Percentiles rank a stretch among this genome's conserved stretches.
phyloP scores from a whole-genome alignment of 2,888 invertebrate genomes.

The Blastobasis adustella region DNA sequence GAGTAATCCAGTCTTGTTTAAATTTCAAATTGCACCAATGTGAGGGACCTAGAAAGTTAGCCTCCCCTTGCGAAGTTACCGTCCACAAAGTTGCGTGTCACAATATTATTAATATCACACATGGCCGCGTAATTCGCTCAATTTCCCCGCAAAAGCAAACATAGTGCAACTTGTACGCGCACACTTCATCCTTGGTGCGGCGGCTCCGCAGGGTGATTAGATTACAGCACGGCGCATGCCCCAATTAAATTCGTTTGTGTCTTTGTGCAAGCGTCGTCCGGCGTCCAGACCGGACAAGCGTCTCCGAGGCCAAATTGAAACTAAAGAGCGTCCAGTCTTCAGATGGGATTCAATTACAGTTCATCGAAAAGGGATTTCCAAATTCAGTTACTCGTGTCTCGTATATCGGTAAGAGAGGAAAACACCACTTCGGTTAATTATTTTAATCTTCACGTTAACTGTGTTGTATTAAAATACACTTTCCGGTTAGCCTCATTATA shows the following conservation, averaged over 20 bases:
- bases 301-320: slow-evolving; percentile 34
- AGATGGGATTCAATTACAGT: slow-evolving; percentile 55
- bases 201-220: slow-evolving; percentile 38
- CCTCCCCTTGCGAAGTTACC: too few species aligned
- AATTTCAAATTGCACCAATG: too few species aligned
- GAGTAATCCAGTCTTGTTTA: too few species aligned
- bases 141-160: slow-evolving; percentile 3
- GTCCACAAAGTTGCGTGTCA: too few species aligned
- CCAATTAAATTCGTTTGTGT: slow-evolving; percentile 70
- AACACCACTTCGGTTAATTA: background rate
- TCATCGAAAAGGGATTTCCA: slow-evolving; percentile 15
- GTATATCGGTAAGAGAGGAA: background rate
- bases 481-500: background rate
- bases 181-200: slow-evolving; percentile 31
- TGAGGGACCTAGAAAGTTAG: too few species aligned
- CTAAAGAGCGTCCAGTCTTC: slow-evolving; percentile 57
- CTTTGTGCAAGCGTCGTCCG: slow-evolving; percentile 45
- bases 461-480: background rate
- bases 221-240: slow-evolving; percentile 59
- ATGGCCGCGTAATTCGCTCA: background rate
- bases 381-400: background rate
- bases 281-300: slow-evolving; percentile 17
- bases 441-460: background rate
- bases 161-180: slow-evolving; percentile 20
- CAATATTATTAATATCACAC: too few species aligned